Evolutionary conservation across 2,797 vertebrate genomes (phyloP).

Genomic region (Yasuhikotakia modesta): DNA sequence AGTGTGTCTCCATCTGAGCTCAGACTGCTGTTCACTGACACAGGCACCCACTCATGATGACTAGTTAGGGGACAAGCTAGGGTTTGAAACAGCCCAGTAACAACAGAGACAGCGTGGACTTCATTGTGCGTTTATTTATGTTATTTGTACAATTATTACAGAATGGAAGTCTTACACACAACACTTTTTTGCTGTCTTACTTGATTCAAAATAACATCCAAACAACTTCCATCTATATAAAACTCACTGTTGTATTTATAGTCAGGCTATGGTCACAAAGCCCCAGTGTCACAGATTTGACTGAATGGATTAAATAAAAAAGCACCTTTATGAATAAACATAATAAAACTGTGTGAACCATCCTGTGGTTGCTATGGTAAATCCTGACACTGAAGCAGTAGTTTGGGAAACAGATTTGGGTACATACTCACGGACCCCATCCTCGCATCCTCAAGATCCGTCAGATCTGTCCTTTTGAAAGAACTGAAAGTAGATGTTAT

Average conservation of each 20-base stretch:
- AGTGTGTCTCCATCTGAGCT: no score
- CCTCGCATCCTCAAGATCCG: neutral
- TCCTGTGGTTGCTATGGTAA: slow-evolving; percentile 23
- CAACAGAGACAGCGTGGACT: no score
- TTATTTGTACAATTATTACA: no score
- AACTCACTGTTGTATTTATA: neutral
- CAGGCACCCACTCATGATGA: no score
- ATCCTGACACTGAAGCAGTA: slow-evolving; percentile 36
- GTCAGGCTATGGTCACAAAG: neutral
- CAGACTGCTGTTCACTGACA: no score
- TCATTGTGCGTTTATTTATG: no score
- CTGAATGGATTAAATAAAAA: neutral
- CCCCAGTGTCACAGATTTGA: neutral
- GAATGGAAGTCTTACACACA: no score
- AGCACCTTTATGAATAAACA: slow-evolving; percentile 11
- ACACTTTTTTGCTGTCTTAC: no score
- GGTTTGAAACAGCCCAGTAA: no score
- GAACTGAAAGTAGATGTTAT: neutral
- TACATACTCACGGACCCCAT: slow-evolving; percentile 4
- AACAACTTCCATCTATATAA: slow-evolving; percentile 2
- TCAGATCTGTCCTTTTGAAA: neutral
- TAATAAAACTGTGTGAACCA: slow-evolving; percentile 12
- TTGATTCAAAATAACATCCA: slow-evolving; percentile 1
- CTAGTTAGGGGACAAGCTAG: no score
- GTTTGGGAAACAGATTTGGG: no score